Percentiles rank a stretch among this genome's conserved stretches.
Evolutionary conservation across 2,888 invertebrate genomes (phyloP).

Genomic region (Tinea trinotella): DNA sequence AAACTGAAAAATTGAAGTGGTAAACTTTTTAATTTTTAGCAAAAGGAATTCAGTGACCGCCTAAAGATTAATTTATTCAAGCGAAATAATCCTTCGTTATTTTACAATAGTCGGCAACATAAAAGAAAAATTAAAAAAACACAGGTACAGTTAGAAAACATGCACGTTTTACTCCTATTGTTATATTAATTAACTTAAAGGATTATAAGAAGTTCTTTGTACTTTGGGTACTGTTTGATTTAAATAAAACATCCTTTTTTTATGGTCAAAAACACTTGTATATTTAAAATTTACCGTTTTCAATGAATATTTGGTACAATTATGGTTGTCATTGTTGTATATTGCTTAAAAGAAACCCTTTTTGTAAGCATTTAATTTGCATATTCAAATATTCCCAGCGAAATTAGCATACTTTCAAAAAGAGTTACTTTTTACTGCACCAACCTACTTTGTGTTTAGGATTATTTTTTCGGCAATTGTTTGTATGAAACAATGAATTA

Average conservation of each 20-base stretch:
- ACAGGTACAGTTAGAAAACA: background rate
- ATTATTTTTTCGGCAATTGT: background rate
- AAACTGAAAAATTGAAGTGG: too few species aligned
- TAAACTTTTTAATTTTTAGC: too few species aligned
- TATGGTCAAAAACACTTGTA: background rate
- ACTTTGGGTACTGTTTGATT: background rate
- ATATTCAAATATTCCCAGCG: conserved; percentile 4
- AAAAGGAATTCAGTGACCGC: too few species aligned
- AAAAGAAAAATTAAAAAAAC: background rate
- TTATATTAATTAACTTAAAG: conserved; percentile 1
- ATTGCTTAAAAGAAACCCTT: conserved; percentile 1
- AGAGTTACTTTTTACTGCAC: conserved; percentile 1
- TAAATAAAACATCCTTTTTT: background rate
- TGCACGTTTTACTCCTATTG: background rate
- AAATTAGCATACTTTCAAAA: background rate
- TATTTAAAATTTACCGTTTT: background rate
- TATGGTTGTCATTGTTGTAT: background rate
- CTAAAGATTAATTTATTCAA: background rate
- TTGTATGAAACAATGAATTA: background rate
- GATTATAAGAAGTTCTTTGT: conserved; percentile 1
- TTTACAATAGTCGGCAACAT: background rate
- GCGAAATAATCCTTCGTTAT: background rate
- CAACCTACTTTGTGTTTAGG: background rate
- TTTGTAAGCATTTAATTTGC: background rate
- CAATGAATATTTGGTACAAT: background rate